A percentile compares a stretch with the other conserved stretches of the same genome.
These are phyloP conservation scores for Cheilosia vernalis DNA, from an alignment of 2,888 invertebrate genomes.

Conservation along the genomic window DNA sequence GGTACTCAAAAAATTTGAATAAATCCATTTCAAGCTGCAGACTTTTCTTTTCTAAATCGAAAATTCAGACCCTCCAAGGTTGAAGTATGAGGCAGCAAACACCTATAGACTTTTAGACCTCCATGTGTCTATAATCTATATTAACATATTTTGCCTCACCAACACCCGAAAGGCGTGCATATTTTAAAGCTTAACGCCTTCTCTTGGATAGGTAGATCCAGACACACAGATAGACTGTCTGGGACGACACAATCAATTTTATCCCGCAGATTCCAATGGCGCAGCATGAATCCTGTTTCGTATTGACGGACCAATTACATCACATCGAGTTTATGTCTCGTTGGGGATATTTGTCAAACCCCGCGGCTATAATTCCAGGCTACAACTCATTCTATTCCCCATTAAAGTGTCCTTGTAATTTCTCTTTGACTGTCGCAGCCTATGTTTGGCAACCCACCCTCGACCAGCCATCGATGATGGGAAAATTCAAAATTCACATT, in stretches of 20 bases:
- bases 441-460: neutral
- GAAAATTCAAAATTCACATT: slow-evolving; percentile 69
- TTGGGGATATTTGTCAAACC: neutral
- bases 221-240: neutral
- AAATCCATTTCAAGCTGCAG: no score
- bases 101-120: no score
- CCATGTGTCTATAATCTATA: no score
- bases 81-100: no score
- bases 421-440: slow-evolving; percentile 11
- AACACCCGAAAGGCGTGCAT: no score
- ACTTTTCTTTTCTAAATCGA: no score
- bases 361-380: neutral
- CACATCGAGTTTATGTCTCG: slow-evolving; percentile 6
- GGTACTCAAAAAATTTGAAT: no score
- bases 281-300: slow-evolving; percentile 5
- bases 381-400: slow-evolving; percentile 51
- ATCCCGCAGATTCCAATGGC: slow-evolving; percentile 11
- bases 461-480: slow-evolving; percentile 17
- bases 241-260: slow-evolving; percentile 7
- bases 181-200: no score
- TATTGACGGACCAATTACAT: neutral
- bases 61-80: no score
- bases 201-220: no score
- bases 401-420: slow-evolving; percentile 63
- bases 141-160: no score